Conservation (phyloP, 2,888 invertebrate species). For the Synergus gifuensis region DNA sequence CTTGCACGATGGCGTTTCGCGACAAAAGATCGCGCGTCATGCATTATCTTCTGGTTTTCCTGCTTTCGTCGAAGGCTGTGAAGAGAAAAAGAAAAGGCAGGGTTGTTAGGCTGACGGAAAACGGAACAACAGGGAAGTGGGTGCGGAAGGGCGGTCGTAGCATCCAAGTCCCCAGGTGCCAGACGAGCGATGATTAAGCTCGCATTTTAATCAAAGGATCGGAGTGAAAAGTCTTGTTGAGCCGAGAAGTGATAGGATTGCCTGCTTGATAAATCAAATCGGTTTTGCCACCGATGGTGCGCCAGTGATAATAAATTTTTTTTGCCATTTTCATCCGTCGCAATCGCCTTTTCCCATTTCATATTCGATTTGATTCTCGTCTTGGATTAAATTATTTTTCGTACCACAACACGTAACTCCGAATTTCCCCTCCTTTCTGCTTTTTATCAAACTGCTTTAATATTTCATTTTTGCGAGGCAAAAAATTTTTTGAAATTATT, state of each 20-base stretch:
- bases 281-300: conserved; percentile 61
- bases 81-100: conserved; percentile 59
- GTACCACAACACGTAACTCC: neutral
- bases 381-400: conserved; percentile 39
- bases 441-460: neutral
- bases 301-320: conserved; percentile 66
- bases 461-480: neutral
- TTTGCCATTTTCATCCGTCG: conserved; percentile 53
- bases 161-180: conserved; percentile 73
- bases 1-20: conserved; percentile 50
- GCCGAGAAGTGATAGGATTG: conserved; percentile 72
- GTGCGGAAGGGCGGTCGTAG: conserved; percentile 53
- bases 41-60: conserved; percentile 71
- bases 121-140: conserved; percentile 43
- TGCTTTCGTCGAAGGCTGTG: conserved; percentile 63
- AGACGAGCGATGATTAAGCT: conserved; percentile 74
- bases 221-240: conserved; percentile 76
- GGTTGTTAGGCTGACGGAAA: conserved; percentile 46
- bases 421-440: neutral
- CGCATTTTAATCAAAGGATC: conserved; percentile 76
- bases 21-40: conserved; percentile 71
- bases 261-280: conserved; percentile 76
- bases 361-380: conserved; percentile 47
- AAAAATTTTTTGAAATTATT: no score
- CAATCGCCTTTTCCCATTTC: conserved; percentile 52